These are phyloP conservation scores for Cybosia mesomella DNA, from an alignment of 2,888 invertebrate genomes.

Conservation along the genomic window DNA sequence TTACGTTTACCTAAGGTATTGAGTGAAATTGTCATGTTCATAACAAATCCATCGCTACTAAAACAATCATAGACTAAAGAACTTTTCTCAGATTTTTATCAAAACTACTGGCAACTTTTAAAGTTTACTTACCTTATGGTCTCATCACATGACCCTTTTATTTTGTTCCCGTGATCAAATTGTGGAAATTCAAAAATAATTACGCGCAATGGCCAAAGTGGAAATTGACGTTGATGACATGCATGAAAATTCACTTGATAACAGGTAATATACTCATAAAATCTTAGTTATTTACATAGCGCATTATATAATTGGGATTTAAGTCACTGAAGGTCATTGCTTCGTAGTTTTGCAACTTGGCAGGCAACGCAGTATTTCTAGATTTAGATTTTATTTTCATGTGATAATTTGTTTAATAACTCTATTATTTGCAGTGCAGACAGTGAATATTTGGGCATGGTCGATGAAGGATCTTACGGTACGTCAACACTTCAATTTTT, in stretches of 20 bases:
- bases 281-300: constrained; percentile 46
- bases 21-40: not conserved
- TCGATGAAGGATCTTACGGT: constrained; percentile 80
- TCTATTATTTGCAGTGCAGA: constrained; percentile 79
- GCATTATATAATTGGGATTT: constrained; percentile 76
- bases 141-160: constrained; percentile 90
- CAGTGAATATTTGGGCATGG: constrained; percentile 80
- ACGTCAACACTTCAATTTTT: constrained; percentile 49
- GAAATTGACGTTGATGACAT: constrained; percentile 87
- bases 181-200: constrained; percentile 89
- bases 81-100: not conserved
- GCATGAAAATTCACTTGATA: constrained; percentile 87
- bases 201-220: constrained; percentile 83
- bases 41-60: not conserved
- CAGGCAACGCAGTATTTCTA: constrained; percentile 62
- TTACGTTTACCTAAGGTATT: not conserved
- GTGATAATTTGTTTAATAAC: constrained; percentile 50
- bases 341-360: constrained; percentile 76
- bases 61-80: not conserved
- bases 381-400: constrained; percentile 52
- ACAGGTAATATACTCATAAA: constrained; percentile 82
- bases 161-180: constrained; percentile 92
- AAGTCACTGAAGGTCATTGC: constrained; percentile 78
- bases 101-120: constrained; percentile 33
- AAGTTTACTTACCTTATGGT: constrained; percentile 65